These are phyloP conservation scores for Calcarius lapponicus DNA, from an alignment of 2,797 vertebrate species.

Conservation along the genomic window DNA sequence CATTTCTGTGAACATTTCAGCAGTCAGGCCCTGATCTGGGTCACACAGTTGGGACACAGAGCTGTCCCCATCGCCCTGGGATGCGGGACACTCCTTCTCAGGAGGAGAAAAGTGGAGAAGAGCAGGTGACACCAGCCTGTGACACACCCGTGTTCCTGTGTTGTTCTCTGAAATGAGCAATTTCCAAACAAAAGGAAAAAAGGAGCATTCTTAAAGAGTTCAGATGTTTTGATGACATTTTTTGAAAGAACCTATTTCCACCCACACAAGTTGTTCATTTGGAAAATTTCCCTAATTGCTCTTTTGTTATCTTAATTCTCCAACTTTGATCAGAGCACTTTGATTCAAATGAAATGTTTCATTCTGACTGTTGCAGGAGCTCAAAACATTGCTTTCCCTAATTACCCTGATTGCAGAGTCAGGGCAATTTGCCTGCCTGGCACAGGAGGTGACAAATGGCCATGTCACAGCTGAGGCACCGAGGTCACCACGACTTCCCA, in stretches of 20 bases:
- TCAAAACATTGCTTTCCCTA: conserved; percentile 29
- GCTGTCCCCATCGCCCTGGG: neutral
- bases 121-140: neutral
- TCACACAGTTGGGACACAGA: neutral
- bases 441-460: neutral
- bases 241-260: conserved; percentile 19
- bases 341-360: conserved; percentile 44
- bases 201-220: neutral
- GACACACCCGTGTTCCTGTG: neutral
- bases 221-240: conserved; percentile 54
- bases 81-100: neutral
- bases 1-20: neutral
- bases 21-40: neutral
- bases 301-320: conserved; percentile 56
- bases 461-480: neutral
- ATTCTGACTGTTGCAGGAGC: conserved; percentile 11
- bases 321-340: conserved; percentile 50
- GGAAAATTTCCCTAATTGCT: conserved; percentile 59
- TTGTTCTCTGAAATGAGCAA: conserved; percentile 32
- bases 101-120: neutral
- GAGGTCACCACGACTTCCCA: neutral
- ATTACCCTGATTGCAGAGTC: conserved; percentile 15
- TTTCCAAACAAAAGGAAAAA: conserved; percentile 15
- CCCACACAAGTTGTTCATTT: conserved; percentile 49
- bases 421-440: neutral